Conservation (phyloP, 2,888 invertebrate species). For the Therioaphis trifolii region DNA sequence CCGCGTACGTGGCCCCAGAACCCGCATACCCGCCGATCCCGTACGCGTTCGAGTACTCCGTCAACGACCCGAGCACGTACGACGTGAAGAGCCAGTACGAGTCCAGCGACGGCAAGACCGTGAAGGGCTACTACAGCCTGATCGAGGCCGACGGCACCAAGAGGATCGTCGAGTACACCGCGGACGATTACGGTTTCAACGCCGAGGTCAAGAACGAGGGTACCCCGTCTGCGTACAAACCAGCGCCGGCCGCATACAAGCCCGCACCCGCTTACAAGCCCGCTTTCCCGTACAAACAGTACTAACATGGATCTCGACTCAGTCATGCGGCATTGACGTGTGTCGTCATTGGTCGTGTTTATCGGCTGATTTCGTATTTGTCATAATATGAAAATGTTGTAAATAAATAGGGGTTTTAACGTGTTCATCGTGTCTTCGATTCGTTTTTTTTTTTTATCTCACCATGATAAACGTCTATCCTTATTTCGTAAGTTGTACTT, state of each 20-base stretch:
- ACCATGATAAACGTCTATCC: too few relatives aligned
- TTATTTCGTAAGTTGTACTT: too few relatives aligned
- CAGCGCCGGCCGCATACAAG: not conserved
- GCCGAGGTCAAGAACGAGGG: conserved; percentile 50
- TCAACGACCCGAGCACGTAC: conserved; percentile 35
- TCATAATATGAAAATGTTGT: too few relatives aligned
- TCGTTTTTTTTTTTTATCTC: too few relatives aligned
- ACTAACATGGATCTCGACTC: too few relatives aligned
- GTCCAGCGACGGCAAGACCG: not conserved
- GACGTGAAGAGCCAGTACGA: conserved; percentile 23
- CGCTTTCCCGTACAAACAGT: conserved; percentile 66
- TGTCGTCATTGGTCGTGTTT: too few relatives aligned
- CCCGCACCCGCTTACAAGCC: conserved; percentile 67
- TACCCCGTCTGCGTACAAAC: conserved; percentile 26
- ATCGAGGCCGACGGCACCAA: conserved; percentile 44
- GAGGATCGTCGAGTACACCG: conserved; percentile 51
- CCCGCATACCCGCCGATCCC: conserved; percentile 28
- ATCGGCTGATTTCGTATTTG: too few relatives aligned
- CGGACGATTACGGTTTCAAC: conserved; percentile 53
- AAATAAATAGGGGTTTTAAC: too few relatives aligned
- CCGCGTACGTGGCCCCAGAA: conserved; percentile 34
- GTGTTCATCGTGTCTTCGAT: too few relatives aligned
- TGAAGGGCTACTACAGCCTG: conserved; percentile 42
- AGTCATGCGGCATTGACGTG: too few relatives aligned
- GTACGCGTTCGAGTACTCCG: conserved; percentile 35